phyloP scores from a whole-genome alignment of 2,888 invertebrate species.

The Lordiphosa andalusiaca region DNA sequence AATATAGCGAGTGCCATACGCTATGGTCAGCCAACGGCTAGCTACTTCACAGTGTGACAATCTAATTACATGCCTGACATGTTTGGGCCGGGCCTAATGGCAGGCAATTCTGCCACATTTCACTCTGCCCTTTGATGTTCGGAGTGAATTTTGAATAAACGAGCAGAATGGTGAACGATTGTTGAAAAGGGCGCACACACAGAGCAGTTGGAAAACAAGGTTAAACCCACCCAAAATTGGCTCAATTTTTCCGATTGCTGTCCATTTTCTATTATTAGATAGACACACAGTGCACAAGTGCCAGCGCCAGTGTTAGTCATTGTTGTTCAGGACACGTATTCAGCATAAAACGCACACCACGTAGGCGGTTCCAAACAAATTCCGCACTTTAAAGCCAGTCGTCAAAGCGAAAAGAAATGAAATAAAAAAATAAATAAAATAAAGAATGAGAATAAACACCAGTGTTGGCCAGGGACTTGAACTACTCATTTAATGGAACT shows the following conservation, averaged over 20 bases:
- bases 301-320: constrained; percentile 19
- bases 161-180: constrained; percentile 65
- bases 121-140: constrained; percentile 45
- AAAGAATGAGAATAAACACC: background rate
- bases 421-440: background rate
- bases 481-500: too few relatives aligned
- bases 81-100: constrained; percentile 30
- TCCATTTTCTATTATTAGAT: constrained; percentile 36
- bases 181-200: constrained; percentile 48
- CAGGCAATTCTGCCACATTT: background rate
- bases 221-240: constrained; percentile 1
- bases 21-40: constrained; percentile 13
- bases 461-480: background rate
- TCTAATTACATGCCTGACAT: constrained; percentile 70
- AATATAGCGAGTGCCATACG: background rate
- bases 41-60: constrained; percentile 65
- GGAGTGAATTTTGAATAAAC: constrained; percentile 67
- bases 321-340: constrained; percentile 54
- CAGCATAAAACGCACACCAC: constrained; percentile 62
- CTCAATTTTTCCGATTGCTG: constrained; percentile 15
- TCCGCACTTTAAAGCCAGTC: constrained; percentile 44
- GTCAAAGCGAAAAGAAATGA: constrained; percentile 18
- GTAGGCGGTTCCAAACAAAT: constrained; percentile 32
- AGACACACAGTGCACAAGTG: constrained; percentile 6
- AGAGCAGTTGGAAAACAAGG: background rate